Base-by-base conservation (phyloP, 2,888 invertebrate species). In the Azorinus chamasolen region DNA sequence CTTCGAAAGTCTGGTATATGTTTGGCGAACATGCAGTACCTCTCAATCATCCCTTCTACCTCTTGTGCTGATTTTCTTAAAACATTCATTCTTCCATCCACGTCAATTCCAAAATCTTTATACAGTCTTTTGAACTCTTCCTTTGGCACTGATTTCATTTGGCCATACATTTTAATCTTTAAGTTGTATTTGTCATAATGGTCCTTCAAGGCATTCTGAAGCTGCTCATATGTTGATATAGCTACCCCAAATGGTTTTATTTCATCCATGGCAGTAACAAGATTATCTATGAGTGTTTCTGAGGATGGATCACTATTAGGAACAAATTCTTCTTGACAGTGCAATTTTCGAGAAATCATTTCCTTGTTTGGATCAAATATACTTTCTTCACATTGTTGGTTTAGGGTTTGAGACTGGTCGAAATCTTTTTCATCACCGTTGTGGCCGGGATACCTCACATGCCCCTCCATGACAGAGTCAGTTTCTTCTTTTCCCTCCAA, bases 21-120 rank as follows among this genome's bases (percentile, higher is more conserved):
- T 58, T 68, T 68, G 22, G 81, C 81, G 27, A 81, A 81, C 43
- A 63, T 63, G 27, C 65, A 77, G 43, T 78, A 81, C 18, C 65
- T 54, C 50, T 64, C 71, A 1, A 71, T 65, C 2, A 74, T 39
- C 3, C 59, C 41, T 32, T 71, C 55, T 12, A 77, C 48, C 24
- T 71, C 63, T 12, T 58, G 25, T 0, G 65, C 58, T 18, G 63
- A 78, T 8, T 74, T 65, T 46, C 71, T 62, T 6, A 81, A 59
- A 16, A 63, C 20, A 32, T 61, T 51, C 62, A 74, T 55, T 16
- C 81, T 50, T 16, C 77, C 74, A 55, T 81, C 81, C 27, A 77
- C 50, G 50, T 81, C 81, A 20, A 81, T 78, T 10, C 77, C 77
- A 62, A 50, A 75, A 6, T 77, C 63, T 37, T 69, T 68, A 6